Percentiles rank a stretch among this genome's conserved stretches.
Evolutionary conservation across 2,113 vertebrate species (phyloP).

Genomic region (Dipodomys merriami): DNA sequence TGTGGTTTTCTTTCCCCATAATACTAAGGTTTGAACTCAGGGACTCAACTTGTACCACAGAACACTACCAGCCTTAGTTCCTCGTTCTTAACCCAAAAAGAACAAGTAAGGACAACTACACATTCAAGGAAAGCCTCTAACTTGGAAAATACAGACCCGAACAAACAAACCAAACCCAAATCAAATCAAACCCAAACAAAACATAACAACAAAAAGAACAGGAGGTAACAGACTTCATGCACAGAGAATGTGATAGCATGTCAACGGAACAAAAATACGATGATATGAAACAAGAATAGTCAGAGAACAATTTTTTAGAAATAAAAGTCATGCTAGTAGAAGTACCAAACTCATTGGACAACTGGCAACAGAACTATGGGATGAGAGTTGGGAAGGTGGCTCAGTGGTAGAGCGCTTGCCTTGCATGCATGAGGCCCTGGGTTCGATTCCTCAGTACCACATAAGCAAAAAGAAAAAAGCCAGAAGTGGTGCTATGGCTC

Average conservation of each 20-base stretch:
- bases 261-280: not conserved
- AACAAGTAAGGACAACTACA: not conserved
- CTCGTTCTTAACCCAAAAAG: conserved; percentile 27
- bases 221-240: not conserved
- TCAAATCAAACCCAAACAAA: conserved; percentile 11
- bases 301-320: not conserved
- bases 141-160: not conserved
- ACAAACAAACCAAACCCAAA: not conserved
- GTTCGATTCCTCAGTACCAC: no score
- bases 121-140: not conserved
- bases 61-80: no score
- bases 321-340: not conserved
- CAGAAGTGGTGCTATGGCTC: no score
- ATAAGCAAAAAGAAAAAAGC: no score
- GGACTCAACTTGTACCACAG: no score
- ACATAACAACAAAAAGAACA: not conserved
- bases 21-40: no score
- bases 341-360: not conserved
- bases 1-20: no score
- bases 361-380: not conserved
- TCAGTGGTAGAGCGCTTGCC: no score
- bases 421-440: no score
- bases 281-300: not conserved
- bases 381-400: no score
- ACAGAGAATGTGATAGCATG: not conserved